phyloP scores from a whole-genome alignment of 2,888 invertebrate genomes.

The Phalera bucephala region DNA sequence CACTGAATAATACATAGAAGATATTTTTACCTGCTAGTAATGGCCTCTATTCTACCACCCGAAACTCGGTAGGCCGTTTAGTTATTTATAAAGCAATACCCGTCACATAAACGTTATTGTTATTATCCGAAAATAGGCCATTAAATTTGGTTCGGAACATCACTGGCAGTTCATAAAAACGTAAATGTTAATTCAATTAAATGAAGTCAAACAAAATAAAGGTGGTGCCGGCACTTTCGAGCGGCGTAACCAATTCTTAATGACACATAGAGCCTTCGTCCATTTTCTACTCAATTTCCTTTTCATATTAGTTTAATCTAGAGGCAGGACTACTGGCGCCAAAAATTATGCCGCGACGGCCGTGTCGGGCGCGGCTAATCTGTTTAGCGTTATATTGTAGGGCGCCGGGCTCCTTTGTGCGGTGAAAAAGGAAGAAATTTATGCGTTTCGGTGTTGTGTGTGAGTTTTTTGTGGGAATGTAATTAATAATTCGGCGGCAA shows the following conservation, averaged over 20 bases:
- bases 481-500: slow-evolving; percentile 84
- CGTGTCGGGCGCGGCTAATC: slow-evolving; percentile 77
- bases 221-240: slow-evolving; percentile 57
- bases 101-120: slow-evolving; percentile 70
- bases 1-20: slow-evolving; percentile 21
- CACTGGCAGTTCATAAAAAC: slow-evolving; percentile 74
- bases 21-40: slow-evolving; percentile 10
- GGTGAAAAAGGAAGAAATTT: slow-evolving; percentile 82
- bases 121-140: slow-evolving; percentile 68
- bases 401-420: slow-evolving; percentile 76
- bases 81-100: slow-evolving; percentile 60
- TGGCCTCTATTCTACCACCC: slow-evolving; percentile 3
- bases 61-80: slow-evolving; percentile 30
- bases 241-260: slow-evolving; percentile 77
- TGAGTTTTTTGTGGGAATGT: slow-evolving; percentile 81
- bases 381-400: slow-evolving; percentile 78
- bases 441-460: slow-evolving; percentile 81
- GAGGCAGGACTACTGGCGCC: slow-evolving; percentile 82
- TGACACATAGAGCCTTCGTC: slow-evolving; percentile 78
- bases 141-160: slow-evolving; percentile 70
- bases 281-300: slow-evolving; percentile 83
- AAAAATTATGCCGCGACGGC: slow-evolving; percentile 80
- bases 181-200: slow-evolving; percentile 80
- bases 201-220: slow-evolving; percentile 77
- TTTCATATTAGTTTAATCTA: slow-evolving; percentile 83